phyloP scores from a whole-genome alignment of 2,113 vertebrate species.

The Zingel zingel region DNA sequence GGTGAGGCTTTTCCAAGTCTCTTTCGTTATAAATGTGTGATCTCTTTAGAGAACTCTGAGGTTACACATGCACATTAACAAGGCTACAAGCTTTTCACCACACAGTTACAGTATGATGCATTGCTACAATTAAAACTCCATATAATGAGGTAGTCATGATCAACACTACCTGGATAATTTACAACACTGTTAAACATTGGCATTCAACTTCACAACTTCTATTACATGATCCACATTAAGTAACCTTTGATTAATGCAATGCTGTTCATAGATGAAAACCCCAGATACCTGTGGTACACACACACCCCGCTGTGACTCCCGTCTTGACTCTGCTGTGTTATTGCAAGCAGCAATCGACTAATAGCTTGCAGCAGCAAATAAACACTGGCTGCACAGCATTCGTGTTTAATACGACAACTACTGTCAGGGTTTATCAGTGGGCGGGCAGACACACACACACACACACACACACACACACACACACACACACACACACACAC shows the following conservation, averaged over 20 bases:
- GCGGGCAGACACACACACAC: not conserved
- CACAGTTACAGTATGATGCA: not conserved
- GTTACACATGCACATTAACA: conserved; percentile 3
- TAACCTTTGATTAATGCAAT: not conserved
- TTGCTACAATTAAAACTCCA: not conserved
- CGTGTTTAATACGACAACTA: conserved; percentile 55
- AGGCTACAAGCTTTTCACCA: not conserved
- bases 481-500: not conserved
- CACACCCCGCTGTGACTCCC: not conserved
- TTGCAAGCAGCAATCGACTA: conserved; percentile 7
- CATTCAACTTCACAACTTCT: not conserved
- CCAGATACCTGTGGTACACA: not conserved
- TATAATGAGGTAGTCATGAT: not conserved
- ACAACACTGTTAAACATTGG: not conserved
- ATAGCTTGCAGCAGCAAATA: conserved; percentile 28
- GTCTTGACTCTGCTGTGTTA: conserved; percentile 13
- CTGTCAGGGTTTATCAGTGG: conserved; percentile 45
- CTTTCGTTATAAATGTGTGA: conserved; percentile 1
- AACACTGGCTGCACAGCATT: conserved; percentile 28
- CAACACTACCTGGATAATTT: not conserved
- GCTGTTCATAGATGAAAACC: not conserved
- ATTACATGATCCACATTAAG: not conserved
- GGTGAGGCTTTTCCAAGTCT: not conserved
- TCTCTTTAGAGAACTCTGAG: not conserved
- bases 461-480: not conserved